Percentiles rank a stretch among this genome's conserved stretches.
Evolutionary conservation across 2,113 vertebrate species (phyloP).

Genomic region (Tinamus guttatus): DNA sequence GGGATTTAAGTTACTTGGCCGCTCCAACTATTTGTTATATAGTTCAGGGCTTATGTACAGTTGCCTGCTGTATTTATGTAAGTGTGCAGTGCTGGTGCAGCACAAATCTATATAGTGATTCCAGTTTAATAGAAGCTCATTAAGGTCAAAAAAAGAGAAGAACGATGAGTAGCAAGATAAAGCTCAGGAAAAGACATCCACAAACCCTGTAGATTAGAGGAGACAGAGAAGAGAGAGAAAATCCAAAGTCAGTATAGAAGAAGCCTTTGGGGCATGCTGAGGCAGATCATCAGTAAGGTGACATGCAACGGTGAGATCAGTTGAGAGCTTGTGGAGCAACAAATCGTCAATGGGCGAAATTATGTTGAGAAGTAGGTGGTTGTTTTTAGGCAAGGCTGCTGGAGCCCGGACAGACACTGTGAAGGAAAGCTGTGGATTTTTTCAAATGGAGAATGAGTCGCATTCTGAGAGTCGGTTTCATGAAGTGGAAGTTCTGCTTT

Average conservation of each 20-base stretch:
- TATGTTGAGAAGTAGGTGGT: fast-evolving
- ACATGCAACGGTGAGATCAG: background rate
- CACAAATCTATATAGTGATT: background rate
- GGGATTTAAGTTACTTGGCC: background rate
- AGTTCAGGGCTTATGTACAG: background rate
- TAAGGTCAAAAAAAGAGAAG: background rate
- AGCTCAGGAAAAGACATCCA: background rate
- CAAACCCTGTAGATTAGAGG: background rate
- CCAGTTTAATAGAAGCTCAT: background rate
- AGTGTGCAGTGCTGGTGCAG: fast-evolving
- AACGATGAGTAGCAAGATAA: background rate
- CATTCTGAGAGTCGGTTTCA: background rate
- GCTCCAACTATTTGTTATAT: background rate
- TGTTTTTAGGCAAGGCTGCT: background rate
- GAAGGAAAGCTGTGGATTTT: background rate
- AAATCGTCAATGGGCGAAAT: background rate
- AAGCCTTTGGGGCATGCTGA: background rate
- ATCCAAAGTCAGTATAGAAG: background rate
- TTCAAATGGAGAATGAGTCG: background rate
- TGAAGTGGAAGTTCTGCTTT: background rate
- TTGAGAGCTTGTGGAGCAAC: background rate
- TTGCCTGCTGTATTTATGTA: background rate
- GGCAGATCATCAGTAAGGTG: background rate
- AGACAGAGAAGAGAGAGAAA: background rate
- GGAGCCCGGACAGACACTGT: background rate